phyloP scores from a whole-genome alignment of 2,113 vertebrate species.

The Anser cygnoides region DNA sequence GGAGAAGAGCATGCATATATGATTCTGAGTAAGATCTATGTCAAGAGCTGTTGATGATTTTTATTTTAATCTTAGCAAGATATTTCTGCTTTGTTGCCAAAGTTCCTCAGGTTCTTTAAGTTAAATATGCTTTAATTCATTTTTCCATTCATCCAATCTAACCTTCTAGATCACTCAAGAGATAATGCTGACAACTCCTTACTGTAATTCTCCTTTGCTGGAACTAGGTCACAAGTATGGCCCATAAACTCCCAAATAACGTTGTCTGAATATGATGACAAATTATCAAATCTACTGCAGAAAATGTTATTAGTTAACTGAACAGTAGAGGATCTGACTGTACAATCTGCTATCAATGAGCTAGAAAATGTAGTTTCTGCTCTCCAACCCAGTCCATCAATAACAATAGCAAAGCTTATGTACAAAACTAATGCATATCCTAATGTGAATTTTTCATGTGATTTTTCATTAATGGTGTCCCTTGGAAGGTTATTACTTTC shows the following conservation, averaged over 20 bases:
- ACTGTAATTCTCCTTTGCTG: background rate
- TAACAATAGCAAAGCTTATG: background rate
- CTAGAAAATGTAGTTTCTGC: background rate
- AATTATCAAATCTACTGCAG: background rate
- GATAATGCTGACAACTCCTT: background rate
- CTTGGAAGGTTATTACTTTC: background rate
- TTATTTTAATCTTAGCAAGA: background rate
- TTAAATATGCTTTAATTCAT: background rate
- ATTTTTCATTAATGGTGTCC: background rate
- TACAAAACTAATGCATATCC: background rate
- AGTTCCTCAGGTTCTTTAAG: background rate
- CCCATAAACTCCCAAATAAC: background rate
- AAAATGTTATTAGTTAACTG: background rate
- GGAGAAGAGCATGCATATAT: too few species aligned
- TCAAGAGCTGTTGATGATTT: rapidly evolving
- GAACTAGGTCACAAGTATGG: background rate
- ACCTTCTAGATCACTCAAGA: background rate
- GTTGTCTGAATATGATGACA: background rate
- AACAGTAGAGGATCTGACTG: background rate
- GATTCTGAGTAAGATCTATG: background rate
- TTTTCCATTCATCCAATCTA: background rate
- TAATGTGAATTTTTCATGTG: background rate
- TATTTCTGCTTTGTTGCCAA: background rate
- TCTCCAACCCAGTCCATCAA: background rate
- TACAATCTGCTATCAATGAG: background rate